These are phyloP conservation scores for Argyresthia albistria DNA, from an alignment of 2,888 invertebrate species.

Conservation along the genomic window DNA sequence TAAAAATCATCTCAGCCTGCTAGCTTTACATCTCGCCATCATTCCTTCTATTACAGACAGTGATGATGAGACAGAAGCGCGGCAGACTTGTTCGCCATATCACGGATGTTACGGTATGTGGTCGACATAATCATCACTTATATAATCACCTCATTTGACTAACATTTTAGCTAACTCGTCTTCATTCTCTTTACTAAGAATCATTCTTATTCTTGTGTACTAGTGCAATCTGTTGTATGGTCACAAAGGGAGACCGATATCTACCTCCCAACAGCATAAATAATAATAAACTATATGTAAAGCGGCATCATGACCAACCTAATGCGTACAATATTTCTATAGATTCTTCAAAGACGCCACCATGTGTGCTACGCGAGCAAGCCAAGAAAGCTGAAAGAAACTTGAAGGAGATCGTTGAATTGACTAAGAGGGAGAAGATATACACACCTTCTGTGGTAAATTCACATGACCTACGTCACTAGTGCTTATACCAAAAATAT, in stretches of 20 bases:
- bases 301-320: too few relatives aligned
- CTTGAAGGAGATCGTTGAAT: constrained; percentile 66
- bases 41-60: constrained; percentile 37
- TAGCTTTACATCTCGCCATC: background rate
- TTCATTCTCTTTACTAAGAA: too few relatives aligned
- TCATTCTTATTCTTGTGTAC: too few relatives aligned
- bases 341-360: constrained; percentile 54
- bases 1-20: too few relatives aligned
- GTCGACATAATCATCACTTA: background rate
- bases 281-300: too few relatives aligned
- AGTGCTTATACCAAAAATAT: too few relatives aligned
- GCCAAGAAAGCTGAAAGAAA: constrained; percentile 63
- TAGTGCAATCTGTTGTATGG: too few relatives aligned
- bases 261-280: too few relatives aligned
- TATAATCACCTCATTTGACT: too few relatives aligned
- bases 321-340: constrained; percentile 7
- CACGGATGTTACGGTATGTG: constrained; percentile 52
- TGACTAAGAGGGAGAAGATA: constrained; percentile 74
- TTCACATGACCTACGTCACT: background rate
- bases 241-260: too few relatives aligned
- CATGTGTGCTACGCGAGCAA: constrained; percentile 51
- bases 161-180: too few relatives aligned
- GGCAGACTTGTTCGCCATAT: constrained; percentile 44
- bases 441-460: constrained; percentile 52
- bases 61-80: constrained; percentile 35